Conservation (phyloP, 2,888 invertebrate genomes). For the Tuberolachnus salignus region DNA sequence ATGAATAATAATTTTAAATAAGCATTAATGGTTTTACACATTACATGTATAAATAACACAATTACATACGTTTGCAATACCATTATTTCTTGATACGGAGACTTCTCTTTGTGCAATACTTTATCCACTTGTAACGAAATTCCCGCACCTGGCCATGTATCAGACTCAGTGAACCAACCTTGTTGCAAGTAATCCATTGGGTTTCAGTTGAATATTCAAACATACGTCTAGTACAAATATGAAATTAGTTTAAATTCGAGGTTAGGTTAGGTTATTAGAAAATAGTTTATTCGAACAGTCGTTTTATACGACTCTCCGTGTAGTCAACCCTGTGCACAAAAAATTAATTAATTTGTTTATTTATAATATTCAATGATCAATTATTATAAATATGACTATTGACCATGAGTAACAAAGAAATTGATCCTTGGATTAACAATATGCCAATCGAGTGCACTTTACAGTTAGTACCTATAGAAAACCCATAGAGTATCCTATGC, state of each 20-base stretch:
- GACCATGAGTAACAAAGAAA: no score
- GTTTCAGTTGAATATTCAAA: background rate
- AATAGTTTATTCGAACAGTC: no score
- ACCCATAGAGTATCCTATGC: no score
- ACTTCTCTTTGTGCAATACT: conserved; percentile 78
- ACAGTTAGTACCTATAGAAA: no score
- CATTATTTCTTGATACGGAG: conserved; percentile 82
- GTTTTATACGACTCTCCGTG: no score
- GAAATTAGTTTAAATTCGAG: background rate
- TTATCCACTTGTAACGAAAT: conserved; percentile 84
- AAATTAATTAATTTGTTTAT: no score
- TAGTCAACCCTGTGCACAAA: no score
- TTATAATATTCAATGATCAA: no score
- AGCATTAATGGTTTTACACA: background rate
- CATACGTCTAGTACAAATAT: background rate
- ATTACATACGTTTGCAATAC: conserved; percentile 77
- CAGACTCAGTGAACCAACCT: conserved; percentile 94
- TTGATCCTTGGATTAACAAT: no score
- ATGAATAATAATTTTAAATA: background rate
- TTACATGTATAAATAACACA: background rate
- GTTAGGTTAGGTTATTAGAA: no score
- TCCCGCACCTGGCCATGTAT: conserved; percentile 88
- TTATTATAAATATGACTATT: no score
- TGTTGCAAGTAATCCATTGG: conserved; percentile 74
- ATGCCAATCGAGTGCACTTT: no score